Evolutionary conservation across 35 echinoderm and acorn worm species (phyloP).

Genomic region (Eucidaris tribuloides): DNA sequence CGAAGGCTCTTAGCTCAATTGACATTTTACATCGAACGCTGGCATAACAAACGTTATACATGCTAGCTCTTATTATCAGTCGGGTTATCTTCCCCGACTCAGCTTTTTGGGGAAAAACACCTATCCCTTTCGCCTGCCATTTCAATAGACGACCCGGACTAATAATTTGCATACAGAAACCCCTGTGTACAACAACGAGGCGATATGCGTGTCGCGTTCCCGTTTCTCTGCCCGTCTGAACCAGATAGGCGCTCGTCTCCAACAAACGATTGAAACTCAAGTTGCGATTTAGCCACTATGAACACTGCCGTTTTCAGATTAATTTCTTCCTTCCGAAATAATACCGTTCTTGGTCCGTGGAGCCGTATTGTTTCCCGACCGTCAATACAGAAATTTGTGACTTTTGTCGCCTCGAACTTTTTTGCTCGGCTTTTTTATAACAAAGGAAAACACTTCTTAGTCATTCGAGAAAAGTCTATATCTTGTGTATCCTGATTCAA

Average conservation of each 20-base stretch:
- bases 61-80: not conserved
- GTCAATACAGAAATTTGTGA: not conserved
- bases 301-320: not conserved
- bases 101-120: not conserved
- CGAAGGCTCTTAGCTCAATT: no score
- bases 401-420: no score
- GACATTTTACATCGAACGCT: not conserved
- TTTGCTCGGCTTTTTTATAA: no score
- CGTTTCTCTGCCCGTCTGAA: not conserved
- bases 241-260: not conserved
- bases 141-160: no score
- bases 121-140: no score
- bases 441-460: not conserved
- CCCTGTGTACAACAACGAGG: not conserved
- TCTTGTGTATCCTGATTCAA: not conserved
- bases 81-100: not conserved
- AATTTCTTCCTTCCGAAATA: not conserved
- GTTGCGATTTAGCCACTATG: not conserved
- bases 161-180: not conserved
- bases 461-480: conserved; percentile 24
- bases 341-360: not conserved
- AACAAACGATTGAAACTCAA: conserved; percentile 15
- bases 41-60: not conserved
- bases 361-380: not conserved
- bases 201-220: not conserved